Evolutionary conservation across 2,888 invertebrate species (phyloP).

Genomic region (Leptinotarsa peninsularis): DNA sequence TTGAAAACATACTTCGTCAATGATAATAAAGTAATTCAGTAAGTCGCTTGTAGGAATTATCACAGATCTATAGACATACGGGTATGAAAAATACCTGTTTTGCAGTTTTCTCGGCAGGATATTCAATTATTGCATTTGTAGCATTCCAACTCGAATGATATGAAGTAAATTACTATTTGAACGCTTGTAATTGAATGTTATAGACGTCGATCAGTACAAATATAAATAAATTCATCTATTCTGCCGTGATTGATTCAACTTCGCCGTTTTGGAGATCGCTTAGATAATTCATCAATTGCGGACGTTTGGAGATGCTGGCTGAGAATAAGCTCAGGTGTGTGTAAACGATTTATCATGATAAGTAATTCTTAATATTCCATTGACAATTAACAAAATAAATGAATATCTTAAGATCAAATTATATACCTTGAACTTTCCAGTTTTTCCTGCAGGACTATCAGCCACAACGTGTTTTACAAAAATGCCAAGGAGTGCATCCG

Average conservation of each 20-base stretch:
- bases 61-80: too few relatives aligned
- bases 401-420: too few relatives aligned
- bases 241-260: slow-evolving; percentile 6
- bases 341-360: neutral
- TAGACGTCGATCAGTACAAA: neutral
- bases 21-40: too few relatives aligned
- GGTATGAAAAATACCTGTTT: too few relatives aligned
- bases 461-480: slow-evolving; percentile 97
- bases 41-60: too few relatives aligned
- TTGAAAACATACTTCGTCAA: too few relatives aligned
- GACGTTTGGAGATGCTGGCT: neutral
- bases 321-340: too few relatives aligned
- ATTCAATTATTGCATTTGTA: neutral
- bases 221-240: neutral
- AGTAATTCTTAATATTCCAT: neutral
- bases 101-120: too few relatives aligned
- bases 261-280: neutral
- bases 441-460: slow-evolving; percentile 92
- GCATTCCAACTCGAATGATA: neutral
- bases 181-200: neutral
- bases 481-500: slow-evolving; percentile 86
- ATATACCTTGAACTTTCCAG: slow-evolving; percentile 85
- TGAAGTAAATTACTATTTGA: neutral
- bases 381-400: neutral
- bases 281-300: neutral